These are phyloP conservation scores for Brachyhypopomus occidentalis DNA, from an alignment of 2,113 vertebrate species.

Conservation along the genomic window DNA sequence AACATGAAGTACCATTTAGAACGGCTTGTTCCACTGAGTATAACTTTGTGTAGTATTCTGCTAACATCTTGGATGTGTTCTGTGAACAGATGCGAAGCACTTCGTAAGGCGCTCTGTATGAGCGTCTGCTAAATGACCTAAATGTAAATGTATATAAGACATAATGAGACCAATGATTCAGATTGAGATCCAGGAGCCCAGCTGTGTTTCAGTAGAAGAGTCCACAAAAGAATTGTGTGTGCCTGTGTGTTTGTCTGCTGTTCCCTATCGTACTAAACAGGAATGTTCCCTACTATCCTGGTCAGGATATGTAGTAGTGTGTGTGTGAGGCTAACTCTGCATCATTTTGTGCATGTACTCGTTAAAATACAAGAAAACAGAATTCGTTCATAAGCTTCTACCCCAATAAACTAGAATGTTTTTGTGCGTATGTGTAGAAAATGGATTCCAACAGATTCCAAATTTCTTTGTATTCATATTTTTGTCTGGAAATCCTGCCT, in stretches of 20 bases:
- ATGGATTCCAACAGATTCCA: not conserved
- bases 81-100: too few relatives aligned
- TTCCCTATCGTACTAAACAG: not conserved
- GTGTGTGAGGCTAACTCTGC: not conserved
- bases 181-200: not conserved
- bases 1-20: not conserved
- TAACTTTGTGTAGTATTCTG: too few relatives aligned
- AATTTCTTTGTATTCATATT: not conserved
- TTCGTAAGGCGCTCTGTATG: too few relatives aligned
- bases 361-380: not conserved
- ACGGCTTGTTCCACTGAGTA: not conserved
- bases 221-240: not conserved
- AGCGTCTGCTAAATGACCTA: too few relatives aligned
- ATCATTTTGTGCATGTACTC: not conserved
- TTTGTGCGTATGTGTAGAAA: not conserved
- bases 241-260: not conserved
- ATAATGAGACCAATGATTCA: not conserved
- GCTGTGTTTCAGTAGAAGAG: not conserved
- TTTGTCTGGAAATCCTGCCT: too few relatives aligned
- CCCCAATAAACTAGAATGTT: not conserved
- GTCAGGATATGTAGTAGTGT: not conserved
- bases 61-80: too few relatives aligned
- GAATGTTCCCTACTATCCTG: constrained; percentile 7
- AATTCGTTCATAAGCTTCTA: not conserved
- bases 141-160: too few relatives aligned